These are phyloP conservation scores for Monodelphis domestica DNA, from an alignment of 2,797 vertebrate genomes.

Conservation along the genomic window DNA sequence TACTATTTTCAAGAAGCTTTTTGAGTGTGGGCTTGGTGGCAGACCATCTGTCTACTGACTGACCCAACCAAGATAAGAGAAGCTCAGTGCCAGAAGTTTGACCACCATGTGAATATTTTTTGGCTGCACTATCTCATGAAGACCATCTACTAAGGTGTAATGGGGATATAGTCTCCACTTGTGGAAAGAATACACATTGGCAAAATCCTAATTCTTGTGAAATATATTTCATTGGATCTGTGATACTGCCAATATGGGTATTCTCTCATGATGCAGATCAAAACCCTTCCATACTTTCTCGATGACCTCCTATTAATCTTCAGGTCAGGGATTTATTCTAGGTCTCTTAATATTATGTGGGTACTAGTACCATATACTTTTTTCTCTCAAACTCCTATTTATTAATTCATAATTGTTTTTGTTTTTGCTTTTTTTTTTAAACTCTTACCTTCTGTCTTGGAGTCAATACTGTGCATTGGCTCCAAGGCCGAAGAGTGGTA, in stretches of 20 bases:
- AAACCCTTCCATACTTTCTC: background rate
- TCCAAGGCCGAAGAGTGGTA: no score
- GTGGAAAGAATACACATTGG: background rate
- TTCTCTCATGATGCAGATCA: background rate
- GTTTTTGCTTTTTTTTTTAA: no score
- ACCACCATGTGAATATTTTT: background rate
- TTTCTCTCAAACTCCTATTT: background rate
- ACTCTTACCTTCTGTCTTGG: no score
- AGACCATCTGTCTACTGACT: background rate
- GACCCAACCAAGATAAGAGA: background rate
- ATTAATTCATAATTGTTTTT: background rate
- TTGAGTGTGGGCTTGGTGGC: background rate
- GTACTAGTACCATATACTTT: background rate
- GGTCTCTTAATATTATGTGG: background rate
- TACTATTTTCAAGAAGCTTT: no score
- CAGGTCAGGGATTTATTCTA: background rate
- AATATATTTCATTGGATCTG: background rate
- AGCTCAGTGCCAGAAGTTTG: background rate
- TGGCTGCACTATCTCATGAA: background rate
- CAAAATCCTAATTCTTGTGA: background rate
- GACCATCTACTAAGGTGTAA: background rate
- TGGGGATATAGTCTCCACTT: background rate
- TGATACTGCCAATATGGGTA: background rate
- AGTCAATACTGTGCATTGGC: no score
- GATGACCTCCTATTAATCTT: background rate